Evolutionary conservation across 2,113 vertebrate species (phyloP).

Genomic region (Pandion haliaetus): DNA sequence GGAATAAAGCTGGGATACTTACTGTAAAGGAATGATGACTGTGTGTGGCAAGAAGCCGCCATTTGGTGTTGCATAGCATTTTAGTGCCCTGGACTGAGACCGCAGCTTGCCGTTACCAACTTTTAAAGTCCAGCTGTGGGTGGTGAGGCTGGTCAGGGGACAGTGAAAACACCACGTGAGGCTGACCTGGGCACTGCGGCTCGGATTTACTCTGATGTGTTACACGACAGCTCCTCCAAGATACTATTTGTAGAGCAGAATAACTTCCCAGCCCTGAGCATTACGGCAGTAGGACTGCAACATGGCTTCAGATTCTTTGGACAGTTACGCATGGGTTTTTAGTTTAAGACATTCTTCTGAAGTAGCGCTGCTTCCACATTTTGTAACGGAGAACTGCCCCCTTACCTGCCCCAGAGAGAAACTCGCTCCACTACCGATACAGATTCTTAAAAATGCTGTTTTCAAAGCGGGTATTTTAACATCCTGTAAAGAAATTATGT

Average conservation of each 20-base stretch:
- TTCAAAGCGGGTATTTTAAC: not conserved
- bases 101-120: not conserved
- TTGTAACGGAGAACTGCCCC: not conserved
- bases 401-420: not conserved
- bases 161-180: not conserved
- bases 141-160: not conserved
- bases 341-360: not conserved
- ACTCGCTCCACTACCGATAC: not conserved
- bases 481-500: not conserved
- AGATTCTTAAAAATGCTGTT: not conserved
- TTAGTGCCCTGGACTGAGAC: not conserved
- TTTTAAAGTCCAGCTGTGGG: not conserved
- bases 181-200: not conserved
- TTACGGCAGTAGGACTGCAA: not conserved
- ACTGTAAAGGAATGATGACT: not conserved
- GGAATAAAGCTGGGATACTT: not conserved
- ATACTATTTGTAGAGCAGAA: not conserved
- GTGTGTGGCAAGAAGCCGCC: slow-evolving; percentile 27
- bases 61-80: slow-evolving; percentile 69
- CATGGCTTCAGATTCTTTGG: slow-evolving; percentile 17
- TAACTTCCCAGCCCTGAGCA: not conserved
- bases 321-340: not conserved
- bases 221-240: not conserved
- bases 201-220: no score
- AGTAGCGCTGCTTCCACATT: fast-evolving